Evolutionary conservation across 2,113 vertebrate genomes (phyloP), one percentile per base, ranked within the genome.

Genomic region (Scortum barcoo): DNA sequence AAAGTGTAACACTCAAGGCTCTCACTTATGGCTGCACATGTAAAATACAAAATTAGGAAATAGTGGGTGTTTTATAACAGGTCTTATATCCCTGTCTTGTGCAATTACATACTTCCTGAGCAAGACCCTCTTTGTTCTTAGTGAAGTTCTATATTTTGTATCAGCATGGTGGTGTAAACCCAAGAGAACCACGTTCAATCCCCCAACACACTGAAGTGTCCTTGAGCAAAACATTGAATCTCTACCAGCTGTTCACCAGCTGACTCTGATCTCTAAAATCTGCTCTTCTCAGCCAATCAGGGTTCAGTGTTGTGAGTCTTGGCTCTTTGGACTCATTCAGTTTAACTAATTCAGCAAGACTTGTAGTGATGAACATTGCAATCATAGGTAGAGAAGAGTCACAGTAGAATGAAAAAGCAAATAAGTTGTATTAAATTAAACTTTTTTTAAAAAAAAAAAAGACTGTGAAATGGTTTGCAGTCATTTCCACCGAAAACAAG

Each of bases 181-280:
- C 58, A 36, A 48, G 28, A 51, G 48, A 44, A 42, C 8, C 46
- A 61, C 36, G 54, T 67, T 56, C 28, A 54, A 51, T 5, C 3
- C 4, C 7, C 1, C 13, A 16, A 36, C 74, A 66, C 69, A 7
- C n/a, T 48, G 4, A 56, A 70, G 65, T 70, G 56, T 61, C 48
- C 65, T 76, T 82, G 57, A 62, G 33, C 24, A 60, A 75, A 82
- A 60, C 40, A 40, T 38, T 57, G 60, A 57, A 13, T 38, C 40
- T 73, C 17, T 5, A 75, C 56, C 56, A 84, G 70, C 63, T 62
- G 16, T 74, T 69, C 44, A 36, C 1, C 38, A 74, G 56, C 42
- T 84, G 63, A 70, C 22, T 2, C 30, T 85, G 66, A 44, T 44
- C 66, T 63, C 40, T 70, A 22, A 78, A 56, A 57, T 36, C 69